phyloP scores from a whole-genome alignment of 1,140 invertebrate genomes.

The Papilio polyxenes region DNA sequence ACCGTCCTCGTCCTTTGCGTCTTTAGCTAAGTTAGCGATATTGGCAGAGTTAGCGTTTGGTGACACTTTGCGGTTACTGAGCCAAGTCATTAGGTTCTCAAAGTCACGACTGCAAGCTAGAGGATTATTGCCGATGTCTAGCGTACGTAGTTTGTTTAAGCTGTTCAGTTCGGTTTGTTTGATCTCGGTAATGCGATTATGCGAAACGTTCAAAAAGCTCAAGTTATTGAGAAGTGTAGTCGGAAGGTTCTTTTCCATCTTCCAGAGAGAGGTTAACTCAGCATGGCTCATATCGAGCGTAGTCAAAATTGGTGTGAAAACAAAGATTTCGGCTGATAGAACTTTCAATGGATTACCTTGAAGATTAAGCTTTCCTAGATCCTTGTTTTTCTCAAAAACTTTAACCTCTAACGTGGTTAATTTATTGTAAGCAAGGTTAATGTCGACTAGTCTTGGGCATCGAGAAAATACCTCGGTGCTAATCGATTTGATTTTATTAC shows the following conservation, averaged over 20 bases:
- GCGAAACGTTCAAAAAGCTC: conserved; percentile 81
- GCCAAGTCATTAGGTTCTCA: conserved; percentile 82
- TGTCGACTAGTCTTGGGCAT: conserved; percentile 82
- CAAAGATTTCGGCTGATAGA: conserved; percentile 84
- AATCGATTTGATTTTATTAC: conserved; percentile 82
- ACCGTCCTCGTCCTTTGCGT: conserved; percentile 65
- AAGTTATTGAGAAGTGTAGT: conserved; percentile 76
- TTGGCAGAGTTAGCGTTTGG: conserved; percentile 68
- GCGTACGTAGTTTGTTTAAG: conserved; percentile 82
- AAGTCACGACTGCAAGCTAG: conserved; percentile 83
- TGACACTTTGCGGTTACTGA: conserved; percentile 78
- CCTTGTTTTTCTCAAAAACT: conserved; percentile 83
- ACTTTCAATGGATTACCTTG: conserved; percentile 85
- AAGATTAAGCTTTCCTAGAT: conserved; percentile 84
- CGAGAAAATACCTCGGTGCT: conserved; percentile 76
- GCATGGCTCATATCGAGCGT: conserved; percentile 84
- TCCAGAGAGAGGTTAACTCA: conserved; percentile 84
- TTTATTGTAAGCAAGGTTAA: conserved; percentile 86
- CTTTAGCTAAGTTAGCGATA: conserved; percentile 76
- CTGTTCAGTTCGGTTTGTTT: conserved; percentile 80
- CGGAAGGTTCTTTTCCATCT: conserved; percentile 75
- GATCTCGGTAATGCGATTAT: conserved; percentile 82
- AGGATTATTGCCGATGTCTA: conserved; percentile 85
- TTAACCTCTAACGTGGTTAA: conserved; percentile 81
- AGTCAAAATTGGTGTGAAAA: conserved; percentile 76